A percentile compares a stretch with the other conserved stretches of the same genome.
These are phyloP conservation scores for Burhinus bistriatus DNA, from an alignment of 2,113 vertebrate species.

Conservation along the genomic window DNA sequence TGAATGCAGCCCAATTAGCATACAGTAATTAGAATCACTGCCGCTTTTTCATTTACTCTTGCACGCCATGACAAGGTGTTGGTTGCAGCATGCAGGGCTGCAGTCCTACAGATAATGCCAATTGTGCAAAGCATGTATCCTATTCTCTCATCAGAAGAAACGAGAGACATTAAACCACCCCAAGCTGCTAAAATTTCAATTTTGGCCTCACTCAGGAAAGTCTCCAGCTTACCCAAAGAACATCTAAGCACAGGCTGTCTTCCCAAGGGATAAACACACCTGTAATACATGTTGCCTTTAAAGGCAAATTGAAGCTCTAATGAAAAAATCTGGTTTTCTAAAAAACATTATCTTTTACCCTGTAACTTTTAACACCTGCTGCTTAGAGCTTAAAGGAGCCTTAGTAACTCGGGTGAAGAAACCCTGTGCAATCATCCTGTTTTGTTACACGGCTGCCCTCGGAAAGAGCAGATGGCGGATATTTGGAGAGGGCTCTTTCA, in stretches of 20 bases:
- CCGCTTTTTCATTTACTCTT: constrained; percentile 24
- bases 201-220: background rate
- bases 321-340: background rate
- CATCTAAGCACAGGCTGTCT: background rate
- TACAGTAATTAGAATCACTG: constrained; percentile 48
- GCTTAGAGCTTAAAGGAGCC: background rate
- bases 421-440: background rate
- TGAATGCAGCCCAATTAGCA: constrained; percentile 64
- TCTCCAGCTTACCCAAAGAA: background rate
- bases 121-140: background rate
- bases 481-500: background rate
- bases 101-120: background rate
- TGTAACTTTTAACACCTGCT: background rate
- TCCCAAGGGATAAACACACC: background rate
- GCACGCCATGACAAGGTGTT: background rate
- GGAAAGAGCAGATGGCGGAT: background rate
- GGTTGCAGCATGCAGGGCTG: background rate
- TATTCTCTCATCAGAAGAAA: background rate
- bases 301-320: background rate
- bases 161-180: background rate
- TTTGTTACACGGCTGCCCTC: background rate
- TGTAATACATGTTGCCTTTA: background rate
- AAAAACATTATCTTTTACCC: background rate
- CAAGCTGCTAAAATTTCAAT: background rate
- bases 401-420: background rate